A percentile compares a stretch with the other conserved stretches of the same genome.
Evolutionary conservation across 2,113 vertebrate genomes (phyloP).

Genomic region (Hypomesus transpacificus): DNA sequence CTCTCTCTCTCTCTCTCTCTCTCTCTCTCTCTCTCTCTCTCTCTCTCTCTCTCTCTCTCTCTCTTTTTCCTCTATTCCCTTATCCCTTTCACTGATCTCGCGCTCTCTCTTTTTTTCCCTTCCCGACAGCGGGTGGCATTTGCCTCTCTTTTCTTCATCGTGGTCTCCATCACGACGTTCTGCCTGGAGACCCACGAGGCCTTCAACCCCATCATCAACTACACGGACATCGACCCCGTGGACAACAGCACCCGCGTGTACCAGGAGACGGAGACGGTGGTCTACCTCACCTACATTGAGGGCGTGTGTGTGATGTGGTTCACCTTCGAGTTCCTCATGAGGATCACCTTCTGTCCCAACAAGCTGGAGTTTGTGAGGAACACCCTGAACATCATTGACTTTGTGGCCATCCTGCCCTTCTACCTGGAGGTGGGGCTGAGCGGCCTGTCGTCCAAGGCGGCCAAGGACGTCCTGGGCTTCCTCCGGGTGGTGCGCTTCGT

Average conservation of each 20-base stretch:
- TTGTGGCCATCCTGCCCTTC: constrained; percentile 90
- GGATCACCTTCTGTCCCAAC: constrained; percentile 86
- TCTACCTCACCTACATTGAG: constrained; percentile 88
- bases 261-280: constrained; percentile 84
- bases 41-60: constrained; percentile 10
- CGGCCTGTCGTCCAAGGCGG: constrained; percentile 86
- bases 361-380: constrained; percentile 90
- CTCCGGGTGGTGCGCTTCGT: constrained; percentile 86
- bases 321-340: constrained; percentile 90
- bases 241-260: constrained; percentile 80
- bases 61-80: constrained; percentile 55
- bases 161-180: constrained; percentile 92
- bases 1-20: constrained; percentile 21
- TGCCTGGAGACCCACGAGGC: constrained; percentile 89
- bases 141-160: constrained; percentile 89
- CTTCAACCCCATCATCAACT: constrained; percentile 89
- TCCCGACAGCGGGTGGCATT: constrained; percentile 84
- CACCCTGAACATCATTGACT: constrained; percentile 90
- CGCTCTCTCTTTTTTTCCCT: constrained; percentile 30
- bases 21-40: constrained; percentile 6
- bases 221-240: constrained; percentile 79
- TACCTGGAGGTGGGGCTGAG: constrained; percentile 89
- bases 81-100: constrained; percentile 24
- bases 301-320: constrained; percentile 92
- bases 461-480: constrained; percentile 90